Evolutionary conservation across 2,113 vertebrate genomes (phyloP), one percentile per base, ranked within the genome.

Genomic region (Austrofundulus limnaeus): DNA sequence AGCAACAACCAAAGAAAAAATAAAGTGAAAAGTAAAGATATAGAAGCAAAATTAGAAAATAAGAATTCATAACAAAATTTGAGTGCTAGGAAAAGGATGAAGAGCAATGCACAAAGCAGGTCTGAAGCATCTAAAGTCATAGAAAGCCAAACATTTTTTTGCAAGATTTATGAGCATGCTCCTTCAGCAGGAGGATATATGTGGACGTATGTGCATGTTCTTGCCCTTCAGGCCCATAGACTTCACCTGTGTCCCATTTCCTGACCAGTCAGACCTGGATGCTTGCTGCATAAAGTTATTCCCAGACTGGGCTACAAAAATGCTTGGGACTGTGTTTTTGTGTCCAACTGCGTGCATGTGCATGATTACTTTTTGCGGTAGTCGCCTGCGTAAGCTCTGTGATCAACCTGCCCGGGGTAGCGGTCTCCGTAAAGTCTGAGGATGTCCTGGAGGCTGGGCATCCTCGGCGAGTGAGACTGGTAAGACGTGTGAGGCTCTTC

Each of bases 321-420:
- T 38, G n/a, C 68, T 24, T 11, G 16, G 55, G 64, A 47, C 59
- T 63, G 47, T 77, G 69, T 79, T 38, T 75, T 80, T 66, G 80
- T 86, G 85, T 87, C 84, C 77, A 60, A 76, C 56, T 66, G 47
- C 75, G 63, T 73, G 66, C 63, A 28, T 24, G 68, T 17, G 60
- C 31, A n/a, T 47, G 56, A 61, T 80, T 84, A 92, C 65, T 92
- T 92, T 51, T 91, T 91, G 75, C 75, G 89, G 78, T 93, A 93
- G 77, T 92, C 89, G 3, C 82, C 90, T 61, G 66, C 75, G 20
- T 90, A 92, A 23, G 83, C 88, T 55, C 85, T 89, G 69, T 89
- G 89, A 56, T 90, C 89, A 0, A 83, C 89, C 68, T 92, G 90
- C 13, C 85, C 85, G 0, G 81, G 85, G 77, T 53, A 88, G 52